Percentiles rank a stretch among this genome's conserved stretches.
Evolutionary conservation across 2,113 vertebrate genomes (phyloP).

Genomic region (Corythornis vintsioides): DNA sequence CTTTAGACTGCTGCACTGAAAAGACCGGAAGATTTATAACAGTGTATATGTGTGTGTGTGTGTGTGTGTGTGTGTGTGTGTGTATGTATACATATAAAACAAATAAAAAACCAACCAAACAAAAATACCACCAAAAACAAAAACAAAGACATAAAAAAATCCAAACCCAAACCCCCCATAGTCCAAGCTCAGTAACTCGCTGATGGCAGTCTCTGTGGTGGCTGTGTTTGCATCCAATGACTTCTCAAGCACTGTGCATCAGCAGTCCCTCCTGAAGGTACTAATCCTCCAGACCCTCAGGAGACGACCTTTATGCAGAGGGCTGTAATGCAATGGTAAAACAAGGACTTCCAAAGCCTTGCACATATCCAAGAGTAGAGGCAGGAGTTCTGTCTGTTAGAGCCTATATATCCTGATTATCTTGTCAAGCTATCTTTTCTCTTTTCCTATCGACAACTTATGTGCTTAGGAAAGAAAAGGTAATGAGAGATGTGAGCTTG

Average conservation of each 20-base stretch:
- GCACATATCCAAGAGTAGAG: neutral
- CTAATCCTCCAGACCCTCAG: neutral
- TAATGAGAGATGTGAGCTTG: neutral
- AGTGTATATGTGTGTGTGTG: too few species aligned
- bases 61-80: too few species aligned
- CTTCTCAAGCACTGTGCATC: neutral
- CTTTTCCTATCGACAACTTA: neutral
- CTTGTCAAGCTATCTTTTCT: neutral
- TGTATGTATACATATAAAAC: accelerated
- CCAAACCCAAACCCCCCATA: too few species aligned
- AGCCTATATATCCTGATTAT: neutral
- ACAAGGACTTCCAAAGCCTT: neutral
- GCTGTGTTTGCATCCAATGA: neutral
- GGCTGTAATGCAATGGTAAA: neutral
- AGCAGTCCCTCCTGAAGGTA: neutral
- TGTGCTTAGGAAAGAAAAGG: neutral
- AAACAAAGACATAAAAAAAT: too few species aligned
- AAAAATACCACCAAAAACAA: too few species aligned
- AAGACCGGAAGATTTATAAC: neutral
- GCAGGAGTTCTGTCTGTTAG: neutral
- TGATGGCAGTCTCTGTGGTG: neutral
- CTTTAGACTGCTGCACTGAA: neutral
- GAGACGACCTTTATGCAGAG: neutral
- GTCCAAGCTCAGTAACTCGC: neutral
- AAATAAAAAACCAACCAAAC: neutral